Conservation (phyloP, 2,797 vertebrate genomes). For the Microchirus variegatus region DNA sequence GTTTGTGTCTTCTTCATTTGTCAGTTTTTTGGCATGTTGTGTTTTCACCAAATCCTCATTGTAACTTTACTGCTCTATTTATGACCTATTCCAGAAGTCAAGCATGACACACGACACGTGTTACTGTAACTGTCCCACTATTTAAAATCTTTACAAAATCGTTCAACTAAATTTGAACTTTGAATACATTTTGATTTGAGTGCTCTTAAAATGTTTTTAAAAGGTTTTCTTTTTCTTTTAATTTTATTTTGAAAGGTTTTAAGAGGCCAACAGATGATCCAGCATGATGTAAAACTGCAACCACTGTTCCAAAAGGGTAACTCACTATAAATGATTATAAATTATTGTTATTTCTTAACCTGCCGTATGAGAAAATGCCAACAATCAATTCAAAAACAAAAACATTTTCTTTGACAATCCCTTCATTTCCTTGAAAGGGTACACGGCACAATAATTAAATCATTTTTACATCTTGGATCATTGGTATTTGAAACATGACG, state of each 20-base stretch:
- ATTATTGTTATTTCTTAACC: too few species aligned
- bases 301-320: too few species aligned
- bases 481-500: neutral
- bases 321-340: too few species aligned
- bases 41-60: conserved; percentile 34
- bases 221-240: neutral
- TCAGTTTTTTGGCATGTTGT: conserved; percentile 6
- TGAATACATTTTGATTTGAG: neutral
- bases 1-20: conserved; percentile 18
- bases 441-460: too few species aligned
- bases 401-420: too few species aligned
- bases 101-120: neutral
- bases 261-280: too few species aligned
- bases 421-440: too few species aligned
- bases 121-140: neutral
- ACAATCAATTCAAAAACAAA: too few species aligned
- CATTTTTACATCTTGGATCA: too few species aligned
- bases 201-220: neutral
- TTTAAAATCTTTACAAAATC: neutral
- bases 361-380: too few species aligned
- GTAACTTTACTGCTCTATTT: conserved; percentile 21
- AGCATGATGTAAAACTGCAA: too few species aligned
- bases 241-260: too few species aligned
- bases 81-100: conserved; percentile 25
- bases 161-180: neutral